These are phyloP conservation scores for Bemisia tabaci DNA, from an alignment of 1,140 invertebrate genomes.

Conservation along the genomic window DNA sequence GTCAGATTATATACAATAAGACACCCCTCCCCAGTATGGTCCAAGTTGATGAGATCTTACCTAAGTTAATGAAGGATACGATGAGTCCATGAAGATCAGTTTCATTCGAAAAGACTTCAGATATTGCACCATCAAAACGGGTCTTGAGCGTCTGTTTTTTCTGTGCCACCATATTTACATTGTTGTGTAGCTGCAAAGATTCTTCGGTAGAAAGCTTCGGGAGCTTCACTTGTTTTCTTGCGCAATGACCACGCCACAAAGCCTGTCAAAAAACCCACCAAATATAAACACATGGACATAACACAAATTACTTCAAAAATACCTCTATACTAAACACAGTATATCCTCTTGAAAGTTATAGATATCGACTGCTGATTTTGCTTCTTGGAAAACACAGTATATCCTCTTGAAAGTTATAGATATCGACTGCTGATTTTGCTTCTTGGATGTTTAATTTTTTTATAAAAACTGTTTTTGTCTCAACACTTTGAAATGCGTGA, in stretches of 20 bases:
- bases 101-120: conserved; percentile 8
- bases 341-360: neutral
- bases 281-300: conserved; percentile 1
- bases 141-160: conserved; percentile 7
- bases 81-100: conserved; percentile 14
- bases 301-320: neutral
- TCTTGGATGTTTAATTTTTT: neutral
- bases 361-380: too few species aligned
- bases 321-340: conserved; percentile 6
- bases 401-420: neutral
- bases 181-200: conserved; percentile 13
- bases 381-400: too few species aligned
- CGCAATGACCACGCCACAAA: conserved; percentile 43
- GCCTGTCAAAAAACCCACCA: conserved; percentile 29
- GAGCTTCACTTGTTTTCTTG: conserved; percentile 28
- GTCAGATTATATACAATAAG: too few species aligned
- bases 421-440: neutral
- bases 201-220: conserved; percentile 15
- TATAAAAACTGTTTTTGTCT: too few species aligned
- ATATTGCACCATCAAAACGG: conserved; percentile 5
- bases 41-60: too few species aligned
- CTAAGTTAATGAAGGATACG: neutral
- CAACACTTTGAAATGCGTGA: too few species aligned
- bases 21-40: too few species aligned
- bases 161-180: neutral